These are phyloP conservation scores for Rhagoletis zephyria DNA, from an alignment of 1,140 invertebrate species.

Conservation along the genomic window DNA sequence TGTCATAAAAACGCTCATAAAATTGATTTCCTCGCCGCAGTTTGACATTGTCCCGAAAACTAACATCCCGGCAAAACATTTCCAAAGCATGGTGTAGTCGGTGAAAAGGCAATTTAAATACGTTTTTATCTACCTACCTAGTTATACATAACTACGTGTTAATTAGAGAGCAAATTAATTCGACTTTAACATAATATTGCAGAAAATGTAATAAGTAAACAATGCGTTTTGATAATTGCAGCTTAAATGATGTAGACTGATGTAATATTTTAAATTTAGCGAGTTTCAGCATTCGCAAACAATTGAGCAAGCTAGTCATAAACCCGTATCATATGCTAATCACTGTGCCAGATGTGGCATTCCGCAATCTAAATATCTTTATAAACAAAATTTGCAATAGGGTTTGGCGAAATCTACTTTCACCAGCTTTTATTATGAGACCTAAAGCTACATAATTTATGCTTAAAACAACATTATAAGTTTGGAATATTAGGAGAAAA, in stretches of 20 bases:
- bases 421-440: neutral
- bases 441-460: neutral
- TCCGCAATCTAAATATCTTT: neutral
- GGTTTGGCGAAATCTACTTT: conserved; percentile 34
- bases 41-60: conserved; percentile 4
- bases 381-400: conserved; percentile 27
- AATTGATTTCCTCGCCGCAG: conserved; percentile 39
- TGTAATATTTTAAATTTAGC: conserved; percentile 12
- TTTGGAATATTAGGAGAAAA: neutral
- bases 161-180: conserved; percentile 28
- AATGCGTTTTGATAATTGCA: conserved; percentile 12
- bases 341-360: conserved; percentile 21
- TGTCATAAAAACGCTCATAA: neutral
- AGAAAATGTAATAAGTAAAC: neutral
- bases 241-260: conserved; percentile 43
- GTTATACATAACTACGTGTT: neutral
- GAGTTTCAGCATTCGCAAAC: neutral
- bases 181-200: neutral
- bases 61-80: neutral
- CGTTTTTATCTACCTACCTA: neutral
- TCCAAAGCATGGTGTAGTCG: neutral
- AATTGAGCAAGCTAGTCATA: conserved; percentile 12
- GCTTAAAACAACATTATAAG: neutral
- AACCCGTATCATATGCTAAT: conserved; percentile 24
- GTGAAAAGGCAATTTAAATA: neutral